A percentile compares a stretch with the other conserved stretches of the same genome.
These are phyloP conservation scores for Drosophila maculinotata DNA, from an alignment of 2,888 invertebrate genomes.

Conservation along the genomic window DNA sequence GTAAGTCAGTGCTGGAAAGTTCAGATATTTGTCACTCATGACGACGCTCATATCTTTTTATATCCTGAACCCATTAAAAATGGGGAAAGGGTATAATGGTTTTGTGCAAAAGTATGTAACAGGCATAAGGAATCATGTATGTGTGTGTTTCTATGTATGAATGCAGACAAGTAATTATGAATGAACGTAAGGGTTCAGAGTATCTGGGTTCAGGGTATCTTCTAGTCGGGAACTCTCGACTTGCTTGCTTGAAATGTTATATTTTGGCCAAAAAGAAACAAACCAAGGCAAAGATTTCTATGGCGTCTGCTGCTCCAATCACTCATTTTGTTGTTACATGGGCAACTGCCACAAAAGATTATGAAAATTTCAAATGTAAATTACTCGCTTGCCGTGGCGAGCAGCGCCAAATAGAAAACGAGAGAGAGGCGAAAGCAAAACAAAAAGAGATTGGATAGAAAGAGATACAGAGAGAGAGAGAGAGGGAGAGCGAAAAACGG, in stretches of 20 bases:
- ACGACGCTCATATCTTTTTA: slow-evolving; percentile 16
- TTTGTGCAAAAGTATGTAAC: too few relatives aligned
- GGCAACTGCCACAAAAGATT: slow-evolving; percentile 49
- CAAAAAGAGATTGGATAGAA: slow-evolving; percentile 6
- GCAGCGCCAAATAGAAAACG: slow-evolving; percentile 16
- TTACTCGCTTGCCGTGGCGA: slow-evolving; percentile 51
- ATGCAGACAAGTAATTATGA: too few relatives aligned
- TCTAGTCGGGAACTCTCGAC: background rate
- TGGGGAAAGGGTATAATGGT: too few relatives aligned
- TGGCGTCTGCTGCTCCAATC: slow-evolving; percentile 53
- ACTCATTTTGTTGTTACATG: slow-evolving; percentile 69
- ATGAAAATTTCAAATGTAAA: slow-evolving; percentile 80
- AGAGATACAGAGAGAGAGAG: background rate
- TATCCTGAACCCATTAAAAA: too few relatives aligned
- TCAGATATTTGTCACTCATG: slow-evolving; percentile 31
- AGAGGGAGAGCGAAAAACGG: slow-evolving; percentile 54
- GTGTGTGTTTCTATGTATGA: too few relatives aligned
- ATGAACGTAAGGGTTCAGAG: too few relatives aligned
- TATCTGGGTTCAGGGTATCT: too few relatives aligned
- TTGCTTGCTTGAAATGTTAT: too few relatives aligned
- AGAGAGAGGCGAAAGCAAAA: slow-evolving; percentile 11
- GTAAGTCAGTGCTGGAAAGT: slow-evolving; percentile 34
- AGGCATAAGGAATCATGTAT: too few relatives aligned
- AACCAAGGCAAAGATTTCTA: slow-evolving; percentile 8
- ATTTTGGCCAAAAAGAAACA: background rate